These are phyloP conservation scores for Mormyrus iriodes DNA, from an alignment of 2,113 vertebrate genomes.

Conservation along the genomic window DNA sequence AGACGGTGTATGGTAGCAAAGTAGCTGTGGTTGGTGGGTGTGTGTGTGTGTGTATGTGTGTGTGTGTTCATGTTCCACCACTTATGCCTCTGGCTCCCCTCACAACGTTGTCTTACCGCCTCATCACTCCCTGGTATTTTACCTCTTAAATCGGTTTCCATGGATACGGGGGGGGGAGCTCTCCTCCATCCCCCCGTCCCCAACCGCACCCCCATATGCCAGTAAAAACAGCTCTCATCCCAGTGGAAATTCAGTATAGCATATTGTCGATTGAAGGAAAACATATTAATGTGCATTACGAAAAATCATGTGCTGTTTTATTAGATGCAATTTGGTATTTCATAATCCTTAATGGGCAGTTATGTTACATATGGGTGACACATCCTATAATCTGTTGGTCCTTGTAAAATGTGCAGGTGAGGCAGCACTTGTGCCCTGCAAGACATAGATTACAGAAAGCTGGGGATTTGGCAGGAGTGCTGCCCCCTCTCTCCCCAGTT, in stretches of 20 bases:
- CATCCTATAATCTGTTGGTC: neutral
- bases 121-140: neutral
- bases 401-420: neutral
- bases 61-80: neutral
- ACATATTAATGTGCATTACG: neutral
- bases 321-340: neutral
- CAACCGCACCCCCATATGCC: neutral
- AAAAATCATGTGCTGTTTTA: neutral
- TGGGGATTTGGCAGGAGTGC: neutral
- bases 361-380: neutral
- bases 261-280: neutral
- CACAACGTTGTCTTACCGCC: neutral
- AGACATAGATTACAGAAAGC: neutral
- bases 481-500: neutral
- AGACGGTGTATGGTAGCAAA: neutral
- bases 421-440: neutral
- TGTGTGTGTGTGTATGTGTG: neutral
- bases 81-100: neutral
- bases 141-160: slow-evolving; percentile 10
- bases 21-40: neutral
- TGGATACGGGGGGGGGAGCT: neutral
- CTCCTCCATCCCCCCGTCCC: neutral
- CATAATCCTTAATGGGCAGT: neutral
- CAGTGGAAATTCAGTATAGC: neutral
- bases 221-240: neutral